Evolutionary conservation across 2,888 invertebrate species (phyloP).

Genomic region (Perizoma affinitatum): DNA sequence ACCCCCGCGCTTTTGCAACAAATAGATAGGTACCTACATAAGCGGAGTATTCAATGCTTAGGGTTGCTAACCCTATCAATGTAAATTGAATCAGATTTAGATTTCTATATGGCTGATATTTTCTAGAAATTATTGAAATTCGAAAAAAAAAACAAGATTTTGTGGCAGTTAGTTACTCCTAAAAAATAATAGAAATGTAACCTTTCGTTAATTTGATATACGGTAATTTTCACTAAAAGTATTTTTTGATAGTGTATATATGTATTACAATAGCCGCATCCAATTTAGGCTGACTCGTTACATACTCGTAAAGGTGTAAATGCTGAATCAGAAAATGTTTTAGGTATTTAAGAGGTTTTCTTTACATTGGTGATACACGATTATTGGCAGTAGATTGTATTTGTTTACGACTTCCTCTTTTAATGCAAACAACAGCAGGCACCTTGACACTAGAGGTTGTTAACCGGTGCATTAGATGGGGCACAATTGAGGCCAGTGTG

Average conservation of each 20-base stretch:
- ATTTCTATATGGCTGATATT: too few species aligned
- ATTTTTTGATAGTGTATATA: too few species aligned
- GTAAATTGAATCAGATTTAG: neutral
- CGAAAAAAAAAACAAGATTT: too few species aligned
- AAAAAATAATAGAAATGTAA: too few species aligned
- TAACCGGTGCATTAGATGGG: slow-evolving; percentile 82
- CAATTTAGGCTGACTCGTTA: too few species aligned
- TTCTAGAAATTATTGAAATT: too few species aligned
- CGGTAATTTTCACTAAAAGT: too few species aligned
- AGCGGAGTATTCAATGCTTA: slow-evolving; percentile 28
- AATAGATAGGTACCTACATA: slow-evolving; percentile 36
- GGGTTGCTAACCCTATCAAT: neutral
- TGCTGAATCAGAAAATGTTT: too few species aligned
- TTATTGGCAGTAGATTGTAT: slow-evolving; percentile 39
- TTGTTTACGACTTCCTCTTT: slow-evolving; percentile 62
- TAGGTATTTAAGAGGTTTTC: neutral
- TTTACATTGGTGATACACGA: slow-evolving; percentile 2
- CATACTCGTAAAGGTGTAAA: too few species aligned
- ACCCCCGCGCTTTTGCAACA: slow-evolving; percentile 66
- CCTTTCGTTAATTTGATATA: too few species aligned
- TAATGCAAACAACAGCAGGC: slow-evolving; percentile 73
- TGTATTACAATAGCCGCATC: too few species aligned
- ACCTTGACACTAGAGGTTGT: slow-evolving; percentile 83
- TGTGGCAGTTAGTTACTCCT: too few species aligned
- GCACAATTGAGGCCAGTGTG: slow-evolving; percentile 83